Base-by-base conservation (phyloP, 2,888 invertebrate genomes). In the Blomia tropicalis region DNA sequence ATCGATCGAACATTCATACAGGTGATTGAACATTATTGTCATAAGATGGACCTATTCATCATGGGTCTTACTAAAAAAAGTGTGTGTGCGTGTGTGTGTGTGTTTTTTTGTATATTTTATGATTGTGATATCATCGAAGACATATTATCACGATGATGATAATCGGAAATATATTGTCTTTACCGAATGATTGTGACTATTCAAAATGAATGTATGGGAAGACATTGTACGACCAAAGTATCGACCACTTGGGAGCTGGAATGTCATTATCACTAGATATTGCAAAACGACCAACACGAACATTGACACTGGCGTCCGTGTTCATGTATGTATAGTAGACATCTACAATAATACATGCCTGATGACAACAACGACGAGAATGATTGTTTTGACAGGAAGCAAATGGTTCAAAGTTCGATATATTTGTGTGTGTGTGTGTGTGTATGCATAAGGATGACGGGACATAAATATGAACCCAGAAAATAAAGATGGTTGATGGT, bases 321-420 rank as follows among this genome's bases (percentile, higher is more conserved):
- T n/a, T 11, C 51, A 27, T 27, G 51, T n/a, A 7, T 47, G 7
- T 41, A 14, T 41, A 17, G 14, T 41, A n/a, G 41, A 41, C 41
- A 17, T 41, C n/a, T n/a, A n/a, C n/a, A n/a, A n/a, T n/a, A n/a
- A n/a, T n/a, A n/a, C n/a, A n/a, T n/a, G n/a, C n/a, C n/a, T n/a
- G n/a, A n/a, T n/a, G n/a, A n/a, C n/a, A n/a, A n/a, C n/a, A n/a
- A n/a, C 14, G 41, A 41, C 41, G n/a, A 41, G 41, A n/a, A 14
- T 47, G 51, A 47, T 47, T 47, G 51, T 47, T 47, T 47, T 47
- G 51, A 47, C 51, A 47, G 51, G 51, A 47, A 47, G n/a, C 51
- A 47, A 47, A 7, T 25, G n/a, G 51, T 36, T 36, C 36, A 17
- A 36, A 36, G 36, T 36, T 17, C 36, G 36, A 36, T 11, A 7